A percentile compares a stretch with the other conserved stretches of the same genome.
phyloP scores from a whole-genome alignment of 2,113 vertebrate genomes.

The Pleuronectes platessa region DNA sequence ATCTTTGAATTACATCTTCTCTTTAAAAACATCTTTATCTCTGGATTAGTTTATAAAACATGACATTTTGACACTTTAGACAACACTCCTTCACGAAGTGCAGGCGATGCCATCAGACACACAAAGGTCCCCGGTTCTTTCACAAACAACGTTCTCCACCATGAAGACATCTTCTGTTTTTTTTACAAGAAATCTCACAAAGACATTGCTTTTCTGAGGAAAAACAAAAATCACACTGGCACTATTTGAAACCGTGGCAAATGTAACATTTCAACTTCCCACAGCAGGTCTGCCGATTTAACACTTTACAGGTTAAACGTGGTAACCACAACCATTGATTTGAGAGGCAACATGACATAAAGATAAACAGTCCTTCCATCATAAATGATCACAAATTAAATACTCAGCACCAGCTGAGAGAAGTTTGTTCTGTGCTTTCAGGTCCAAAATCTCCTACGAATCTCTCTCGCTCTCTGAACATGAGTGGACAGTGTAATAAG shows the following conservation, averaged over 20 bases:
- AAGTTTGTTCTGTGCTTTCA: constrained; percentile 59
- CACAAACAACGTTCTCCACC: constrained; percentile 53
- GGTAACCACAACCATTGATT: constrained; percentile 58
- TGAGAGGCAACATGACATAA: constrained; percentile 39
- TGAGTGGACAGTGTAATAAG: constrained; percentile 37
- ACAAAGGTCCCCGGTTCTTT: constrained; percentile 68
- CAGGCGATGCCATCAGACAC: constrained; percentile 62
- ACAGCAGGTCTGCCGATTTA: constrained; percentile 57
- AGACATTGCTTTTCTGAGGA: constrained; percentile 59
- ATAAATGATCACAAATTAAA: constrained; percentile 52
- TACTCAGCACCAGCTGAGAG: constrained; percentile 30
- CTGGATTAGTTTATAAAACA: constrained; percentile 83
- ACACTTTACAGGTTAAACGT: constrained; percentile 66
- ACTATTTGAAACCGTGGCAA: constrained; percentile 62
- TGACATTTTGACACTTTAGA: constrained; percentile 72
- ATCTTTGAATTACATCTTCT: constrained; percentile 71
- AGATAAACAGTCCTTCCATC: constrained; percentile 29
- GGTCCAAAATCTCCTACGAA: constrained; percentile 61
- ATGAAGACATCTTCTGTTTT: constrained; percentile 42
- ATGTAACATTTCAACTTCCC: constrained; percentile 67
- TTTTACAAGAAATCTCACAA: constrained; percentile 68
- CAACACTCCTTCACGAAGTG: constrained; percentile 60
- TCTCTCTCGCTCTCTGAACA: constrained; percentile 17
- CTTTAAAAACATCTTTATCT: constrained; percentile 71
- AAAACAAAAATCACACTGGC: constrained; percentile 73